Evolutionary conservation across 2,797 vertebrate genomes (phyloP), one percentile per base, ranked within the genome.

Genomic region (Fratercula arctica): DNA sequence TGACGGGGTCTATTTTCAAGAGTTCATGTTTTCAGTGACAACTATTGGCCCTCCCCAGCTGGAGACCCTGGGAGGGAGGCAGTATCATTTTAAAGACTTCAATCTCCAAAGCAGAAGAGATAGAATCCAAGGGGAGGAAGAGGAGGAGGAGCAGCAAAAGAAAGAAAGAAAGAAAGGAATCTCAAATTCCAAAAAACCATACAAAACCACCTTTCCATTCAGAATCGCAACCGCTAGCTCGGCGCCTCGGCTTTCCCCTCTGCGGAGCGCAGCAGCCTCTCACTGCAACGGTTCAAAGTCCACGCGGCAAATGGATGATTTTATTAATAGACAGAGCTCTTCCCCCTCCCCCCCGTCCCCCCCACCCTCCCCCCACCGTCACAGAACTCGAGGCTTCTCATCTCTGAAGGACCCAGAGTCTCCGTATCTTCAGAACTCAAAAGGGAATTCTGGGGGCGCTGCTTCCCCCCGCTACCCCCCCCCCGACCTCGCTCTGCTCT

Each of bases 91-190:
- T 73, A 96, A 73, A 94, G 95, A 89, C 80, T 95, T 89, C 93
- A 92, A 63, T 88, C 90, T 79, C 94, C 92, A 90, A 97, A 97
- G 94, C 93, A 96, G 94, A 90, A 96, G 95, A 91, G 90, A 91
- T 10, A 70, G 39, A 25, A 95, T 84, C 96, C 90, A 59, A 61
- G 87, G 87, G 82, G 83, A 89, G 69, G 50, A 35, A 37, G 29
- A 59, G 75, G 75, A 93, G 68, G 48, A 96, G 91, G 33, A 57
- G 13, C 20, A 45, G 46, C 46, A 75, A 87, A 87, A 90, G 81
- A 93, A 93, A 93, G 28, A 67, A 91, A 95, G 77, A 86, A 92
- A 48, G 46, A 11, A 90, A 91, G 63, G 82, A 94, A 95, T 90
- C 85, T 95, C 91, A 56, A 85, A 96, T 85, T 77, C 90, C 90